Percentiles rank a stretch among this genome's conserved stretches.
Conservation (phyloP, 2,797 vertebrate genomes). For the Chromobotia macracanthus region DNA sequence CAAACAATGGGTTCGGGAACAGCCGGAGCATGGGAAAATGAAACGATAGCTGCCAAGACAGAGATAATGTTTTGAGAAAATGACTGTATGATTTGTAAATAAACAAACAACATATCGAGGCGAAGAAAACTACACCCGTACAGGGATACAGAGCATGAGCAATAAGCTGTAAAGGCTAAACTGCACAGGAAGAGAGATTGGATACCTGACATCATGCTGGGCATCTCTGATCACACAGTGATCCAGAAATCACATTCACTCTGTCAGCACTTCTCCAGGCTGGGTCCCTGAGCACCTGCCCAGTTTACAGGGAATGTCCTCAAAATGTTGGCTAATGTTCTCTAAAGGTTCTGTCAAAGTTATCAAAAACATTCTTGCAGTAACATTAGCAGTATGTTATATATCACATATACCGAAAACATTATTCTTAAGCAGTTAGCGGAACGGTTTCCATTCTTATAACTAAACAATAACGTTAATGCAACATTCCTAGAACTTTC, state of each 20-base stretch:
- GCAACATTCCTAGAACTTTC: no score
- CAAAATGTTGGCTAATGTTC: no score
- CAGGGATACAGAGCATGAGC: not conserved
- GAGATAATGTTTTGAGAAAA: not conserved
- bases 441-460: no score
- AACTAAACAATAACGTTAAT: no score
- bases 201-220: conserved; percentile 32
- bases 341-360: no score
- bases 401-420: no score
- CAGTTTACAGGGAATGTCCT: no score
- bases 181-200: not conserved
- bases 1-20: conserved; percentile 49
- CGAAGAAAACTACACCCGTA: not conserved
- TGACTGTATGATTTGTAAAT: not conserved
- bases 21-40: conserved; percentile 6
- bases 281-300: conserved; percentile 38
- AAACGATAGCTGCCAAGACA: not conserved
- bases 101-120: not conserved
- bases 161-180: not conserved
- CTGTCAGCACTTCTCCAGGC: conserved; percentile 48
- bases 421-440: no score
- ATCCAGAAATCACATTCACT: conserved; percentile 23
- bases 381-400: no score
- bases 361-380: no score
- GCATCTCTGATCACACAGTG: conserved; percentile 23